Evolutionary conservation across 2,797 vertebrate genomes (phyloP).

Genomic region (Falco biarmicus): DNA sequence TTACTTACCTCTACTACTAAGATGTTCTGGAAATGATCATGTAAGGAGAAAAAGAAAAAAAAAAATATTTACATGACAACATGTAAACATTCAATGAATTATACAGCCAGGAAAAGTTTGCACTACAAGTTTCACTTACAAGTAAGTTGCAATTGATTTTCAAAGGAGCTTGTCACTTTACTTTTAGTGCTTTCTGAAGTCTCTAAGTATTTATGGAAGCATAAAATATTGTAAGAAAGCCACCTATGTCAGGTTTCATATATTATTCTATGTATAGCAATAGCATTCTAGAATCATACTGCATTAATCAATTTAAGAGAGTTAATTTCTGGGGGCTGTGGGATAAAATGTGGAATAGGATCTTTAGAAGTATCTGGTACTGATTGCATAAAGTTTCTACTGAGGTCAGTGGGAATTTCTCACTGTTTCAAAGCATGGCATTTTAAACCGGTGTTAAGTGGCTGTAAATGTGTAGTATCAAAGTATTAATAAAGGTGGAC

Average conservation of each 20-base stretch:
- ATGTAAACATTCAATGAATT: background rate
- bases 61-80: background rate
- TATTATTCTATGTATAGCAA: background rate
- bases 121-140: background rate
- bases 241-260: background rate
- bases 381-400: background rate
- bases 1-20: conserved; percentile 88
- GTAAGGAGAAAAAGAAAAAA: background rate
- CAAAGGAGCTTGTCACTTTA: background rate
- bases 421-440: background rate
- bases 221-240: background rate
- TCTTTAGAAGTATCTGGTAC: background rate
- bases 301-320: background rate
- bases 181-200: background rate
- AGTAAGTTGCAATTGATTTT: background rate
- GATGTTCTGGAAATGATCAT: conserved; percentile 80
- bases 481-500: background rate
- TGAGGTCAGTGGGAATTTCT: background rate
- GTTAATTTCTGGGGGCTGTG: background rate
- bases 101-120: background rate
- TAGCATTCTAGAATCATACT: background rate
- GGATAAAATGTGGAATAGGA: background rate
- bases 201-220: background rate
- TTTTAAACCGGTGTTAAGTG: background rate
- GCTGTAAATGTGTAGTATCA: background rate